phyloP scores from a whole-genome alignment of 2,113 vertebrate species.

The Acrocephalus arundinaceus region DNA sequence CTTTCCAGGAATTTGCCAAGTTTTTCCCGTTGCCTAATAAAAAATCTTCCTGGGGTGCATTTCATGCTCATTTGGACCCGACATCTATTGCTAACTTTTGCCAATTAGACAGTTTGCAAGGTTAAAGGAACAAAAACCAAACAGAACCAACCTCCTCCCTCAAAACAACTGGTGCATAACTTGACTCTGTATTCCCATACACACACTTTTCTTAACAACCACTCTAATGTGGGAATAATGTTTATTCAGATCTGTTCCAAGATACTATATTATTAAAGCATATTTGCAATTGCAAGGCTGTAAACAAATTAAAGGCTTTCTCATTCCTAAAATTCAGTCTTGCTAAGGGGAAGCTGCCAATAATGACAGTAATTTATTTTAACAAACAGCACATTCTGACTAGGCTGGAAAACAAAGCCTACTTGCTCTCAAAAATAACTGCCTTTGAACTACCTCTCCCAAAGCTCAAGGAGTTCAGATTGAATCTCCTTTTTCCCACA shows the following conservation, averaged over 20 bases:
- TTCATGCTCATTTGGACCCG: not conserved
- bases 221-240: slow-evolving; percentile 33
- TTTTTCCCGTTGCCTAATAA: slow-evolving; percentile 4
- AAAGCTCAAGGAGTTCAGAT: not conserved
- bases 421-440: slow-evolving; percentile 31
- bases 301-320: slow-evolving; percentile 56
- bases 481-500: not conserved
- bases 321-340: slow-evolving; percentile 39
- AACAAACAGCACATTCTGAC: slow-evolving; percentile 6
- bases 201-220: not conserved
- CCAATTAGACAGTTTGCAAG: not conserved
- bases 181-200: not conserved
- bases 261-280: slow-evolving; percentile 18
- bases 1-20: slow-evolving; percentile 29
- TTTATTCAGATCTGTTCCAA: slow-evolving; percentile 35
- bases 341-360: not conserved
- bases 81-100: not conserved
- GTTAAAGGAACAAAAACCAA: slow-evolving; percentile 13
- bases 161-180: not conserved
- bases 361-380: slow-evolving; percentile 54
- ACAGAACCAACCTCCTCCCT: not conserved
- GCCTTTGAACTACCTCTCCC: slow-evolving; percentile 48
- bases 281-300: slow-evolving; percentile 19
- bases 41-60: not conserved
- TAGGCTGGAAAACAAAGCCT: slow-evolving; percentile 35